Percentiles rank a stretch among this genome's conserved stretches.
Conservation (phyloP, 2,113 vertebrate species). For the Condylura cristata region DNA sequence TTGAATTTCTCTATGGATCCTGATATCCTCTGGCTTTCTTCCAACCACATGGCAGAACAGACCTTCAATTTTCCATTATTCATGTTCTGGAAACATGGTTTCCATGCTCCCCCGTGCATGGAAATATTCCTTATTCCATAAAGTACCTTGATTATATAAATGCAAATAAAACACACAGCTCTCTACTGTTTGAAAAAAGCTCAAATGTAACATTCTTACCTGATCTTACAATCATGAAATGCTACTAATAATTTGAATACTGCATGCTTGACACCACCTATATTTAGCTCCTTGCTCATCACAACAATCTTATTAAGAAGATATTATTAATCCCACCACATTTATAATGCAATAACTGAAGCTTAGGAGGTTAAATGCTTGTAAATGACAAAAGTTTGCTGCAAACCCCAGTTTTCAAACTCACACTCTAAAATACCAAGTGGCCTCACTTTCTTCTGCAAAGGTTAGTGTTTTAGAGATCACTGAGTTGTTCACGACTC, state of each 20-base stretch:
- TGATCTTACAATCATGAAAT: neutral
- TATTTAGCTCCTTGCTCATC: neutral
- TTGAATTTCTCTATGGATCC: slow-evolving; percentile 5
- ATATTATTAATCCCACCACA: neutral
- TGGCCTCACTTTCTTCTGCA: neutral
- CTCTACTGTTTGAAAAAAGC: slow-evolving; percentile 5
- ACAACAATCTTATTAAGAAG: neutral
- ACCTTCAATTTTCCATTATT: neutral
- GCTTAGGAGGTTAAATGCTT: neutral
- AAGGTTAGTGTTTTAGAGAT: neutral
- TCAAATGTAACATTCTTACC: neutral
- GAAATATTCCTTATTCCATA: neutral
- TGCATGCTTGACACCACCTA: neutral
- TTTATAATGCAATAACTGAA: neutral
- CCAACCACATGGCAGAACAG: neutral
- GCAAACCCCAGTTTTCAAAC: neutral
- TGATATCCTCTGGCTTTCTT: neutral
- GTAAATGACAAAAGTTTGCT: neutral
- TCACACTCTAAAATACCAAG: neutral
- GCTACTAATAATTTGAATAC: neutral
- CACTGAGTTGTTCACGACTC: neutral
- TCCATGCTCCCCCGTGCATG: neutral
- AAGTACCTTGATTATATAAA: neutral
- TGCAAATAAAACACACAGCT: neutral
- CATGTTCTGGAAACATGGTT: slow-evolving; percentile 1